Conservation (phyloP, 2,113 vertebrate species). For the Xiphias gladius region DNA sequence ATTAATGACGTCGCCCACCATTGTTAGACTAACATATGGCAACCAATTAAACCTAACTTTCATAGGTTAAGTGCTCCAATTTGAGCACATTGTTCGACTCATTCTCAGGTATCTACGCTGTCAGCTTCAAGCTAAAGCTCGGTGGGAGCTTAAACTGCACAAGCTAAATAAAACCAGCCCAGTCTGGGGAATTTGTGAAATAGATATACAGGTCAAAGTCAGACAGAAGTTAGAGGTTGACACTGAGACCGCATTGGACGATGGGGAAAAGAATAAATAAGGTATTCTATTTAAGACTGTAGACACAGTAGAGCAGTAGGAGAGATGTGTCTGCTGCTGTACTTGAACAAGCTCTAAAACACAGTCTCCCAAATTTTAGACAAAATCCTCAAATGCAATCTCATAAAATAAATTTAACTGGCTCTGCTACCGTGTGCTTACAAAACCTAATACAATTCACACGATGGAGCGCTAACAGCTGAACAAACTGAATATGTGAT, state of each 20-base stretch:
- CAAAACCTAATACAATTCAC: not conserved
- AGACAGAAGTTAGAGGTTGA: conserved; percentile 24
- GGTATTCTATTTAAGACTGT: conserved; percentile 8
- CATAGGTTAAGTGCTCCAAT: conserved; percentile 15
- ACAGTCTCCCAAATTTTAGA: conserved; percentile 19
- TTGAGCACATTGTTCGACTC: not conserved
- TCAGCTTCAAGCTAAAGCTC: not conserved
- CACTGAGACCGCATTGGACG: conserved; percentile 10
- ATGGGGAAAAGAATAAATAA: not conserved
- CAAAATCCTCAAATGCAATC: not conserved
- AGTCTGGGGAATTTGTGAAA: not conserved
- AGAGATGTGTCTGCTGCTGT: not conserved
- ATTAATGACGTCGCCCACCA: not conserved
- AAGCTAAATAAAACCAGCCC: conserved; percentile 2
- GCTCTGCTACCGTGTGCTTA: not conserved
- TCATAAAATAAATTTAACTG: conserved; percentile 4
- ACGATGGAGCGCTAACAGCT: not conserved
- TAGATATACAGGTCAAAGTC: conserved; percentile 13
- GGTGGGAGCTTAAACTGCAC: not conserved
- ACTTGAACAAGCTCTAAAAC: conserved; percentile 1
- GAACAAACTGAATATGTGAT: not conserved
- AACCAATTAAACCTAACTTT: not conserved
- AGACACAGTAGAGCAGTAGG: not conserved
- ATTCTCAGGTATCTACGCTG: not conserved
- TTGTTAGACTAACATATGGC: conserved; percentile 11